Conservation (phyloP, 2,113 vertebrate species). For the Natator depressus region DNA sequence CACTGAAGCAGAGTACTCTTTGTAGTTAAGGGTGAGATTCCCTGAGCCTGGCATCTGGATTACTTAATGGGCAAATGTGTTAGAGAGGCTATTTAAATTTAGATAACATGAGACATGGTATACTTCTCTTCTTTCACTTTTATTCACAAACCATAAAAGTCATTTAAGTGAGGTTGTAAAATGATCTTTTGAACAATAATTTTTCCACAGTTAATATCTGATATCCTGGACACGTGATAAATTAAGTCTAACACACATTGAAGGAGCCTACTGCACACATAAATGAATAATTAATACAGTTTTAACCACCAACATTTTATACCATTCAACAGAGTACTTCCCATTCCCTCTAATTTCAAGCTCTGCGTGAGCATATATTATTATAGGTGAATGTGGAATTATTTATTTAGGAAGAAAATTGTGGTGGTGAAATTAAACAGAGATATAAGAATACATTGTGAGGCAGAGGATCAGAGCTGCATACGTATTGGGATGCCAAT, state of each 20-base stretch:
- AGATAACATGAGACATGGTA: background rate
- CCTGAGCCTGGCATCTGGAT: slow-evolving; percentile 1
- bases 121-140: slow-evolving; percentile 27
- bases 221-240: background rate
- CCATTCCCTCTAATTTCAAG: slow-evolving; percentile 3
- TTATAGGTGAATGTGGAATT: background rate
- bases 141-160: slow-evolving; percentile 14
- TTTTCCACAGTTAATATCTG: slow-evolving; percentile 29
- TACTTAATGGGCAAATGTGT: slow-evolving; percentile 7
- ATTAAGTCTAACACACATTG: background rate
- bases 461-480: background rate
- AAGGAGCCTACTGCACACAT: background rate
- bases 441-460: background rate
- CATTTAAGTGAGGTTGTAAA: slow-evolving; percentile 10
- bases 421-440: background rate
- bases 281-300: slow-evolving; percentile 22
- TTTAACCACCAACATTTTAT: slow-evolving; percentile 34
- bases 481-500: background rate
- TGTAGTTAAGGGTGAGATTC: slow-evolving; percentile 48
- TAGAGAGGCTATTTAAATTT: background rate
- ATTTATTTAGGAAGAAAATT: slow-evolving; percentile 8
- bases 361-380: background rate
- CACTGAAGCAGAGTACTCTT: slow-evolving; percentile 46
- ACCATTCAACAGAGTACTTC: background rate
- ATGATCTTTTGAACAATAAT: background rate